Evolutionary conservation across 2,888 invertebrate genomes (phyloP).

Genomic region (Nyleta sp.): DNA sequence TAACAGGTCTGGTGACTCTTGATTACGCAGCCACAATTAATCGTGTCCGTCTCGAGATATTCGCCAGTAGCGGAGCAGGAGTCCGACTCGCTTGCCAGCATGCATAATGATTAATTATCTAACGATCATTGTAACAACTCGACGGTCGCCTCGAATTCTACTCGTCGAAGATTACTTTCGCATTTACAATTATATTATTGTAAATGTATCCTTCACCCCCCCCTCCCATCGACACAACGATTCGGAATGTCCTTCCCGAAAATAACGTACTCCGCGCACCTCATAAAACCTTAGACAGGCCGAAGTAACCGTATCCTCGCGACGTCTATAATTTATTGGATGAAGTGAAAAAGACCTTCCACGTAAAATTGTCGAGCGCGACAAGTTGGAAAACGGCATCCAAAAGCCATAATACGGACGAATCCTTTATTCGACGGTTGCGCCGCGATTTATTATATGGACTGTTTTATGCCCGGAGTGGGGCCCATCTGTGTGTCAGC

Average conservation of each 20-base stretch:
- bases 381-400: constrained; percentile 52
- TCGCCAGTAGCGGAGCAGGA: constrained; percentile 44
- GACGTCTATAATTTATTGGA: too few species aligned
- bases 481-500: constrained; percentile 77
- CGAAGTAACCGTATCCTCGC: too few species aligned
- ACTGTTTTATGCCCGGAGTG: constrained; percentile 61
- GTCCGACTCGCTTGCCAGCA: constrained; percentile 6
- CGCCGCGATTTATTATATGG: constrained; percentile 64
- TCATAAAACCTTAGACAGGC: too few species aligned
- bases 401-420: constrained; percentile 60
- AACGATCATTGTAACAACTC: constrained; percentile 65
- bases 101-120: constrained; percentile 70
- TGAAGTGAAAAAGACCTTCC: too few species aligned
- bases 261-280: too few species aligned
- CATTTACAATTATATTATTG: too few species aligned
- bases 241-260: too few species aligned
- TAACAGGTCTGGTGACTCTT: constrained; percentile 69
- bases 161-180: too few species aligned
- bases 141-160: not conserved
- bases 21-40: constrained; percentile 68
- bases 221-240: too few species aligned
- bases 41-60: constrained; percentile 57
- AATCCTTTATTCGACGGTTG: constrained; percentile 67
- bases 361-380: too few species aligned
- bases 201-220: too few species aligned